Base-by-base conservation (phyloP, 2,797 vertebrate species). In the Sciurus vulgaris region DNA sequence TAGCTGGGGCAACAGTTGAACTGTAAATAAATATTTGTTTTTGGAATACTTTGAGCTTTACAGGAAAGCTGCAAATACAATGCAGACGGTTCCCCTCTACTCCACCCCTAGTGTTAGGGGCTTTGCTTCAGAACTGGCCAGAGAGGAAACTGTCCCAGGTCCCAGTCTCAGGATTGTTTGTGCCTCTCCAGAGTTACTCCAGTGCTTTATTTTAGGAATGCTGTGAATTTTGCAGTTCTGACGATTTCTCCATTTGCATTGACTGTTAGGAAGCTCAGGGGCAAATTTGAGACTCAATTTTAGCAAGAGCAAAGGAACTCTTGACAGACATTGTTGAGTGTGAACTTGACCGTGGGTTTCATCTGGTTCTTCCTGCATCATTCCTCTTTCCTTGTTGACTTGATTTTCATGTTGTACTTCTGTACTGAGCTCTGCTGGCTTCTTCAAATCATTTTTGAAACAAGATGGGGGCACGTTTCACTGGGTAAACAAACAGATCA, bases 391-490 rank as follows among this genome's bases (percentile, higher is more conserved):
- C 76, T 76, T 1, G 0, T 51, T 86, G 51, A 28, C 81, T 69
- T 85, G 22, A 51, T 87, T 82, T 82, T 89, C 86, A 35, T 63
- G 72, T 79, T 20, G 24, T 30, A 81, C 89, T 65, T 82, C 85
- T 79, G 54, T 41, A 28, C 11, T 22, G 73, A 89, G 77, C 61
- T 96, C 91, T 74, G 15, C 44, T 83, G 69, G 38, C 38, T 69
- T 92, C 51, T 87, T 94, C 92, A 54, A 74, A 67, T 74, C 26
- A 41, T 65, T 93, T 92, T 90, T 88, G 81, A 88, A 93, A 72
- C 38, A 69, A 35, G 78, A 70, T 8, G 35, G 85, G 88, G 61
- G 77, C 30, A 47, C 63, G 14, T 41, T 26, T 69, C 81, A 85
- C 61, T 65, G 26, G 20, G 26, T 89, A 69, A 94, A 73, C 81